Conservation (phyloP, 2,888 invertebrate genomes). For the Fabriciana adippe region DNA sequence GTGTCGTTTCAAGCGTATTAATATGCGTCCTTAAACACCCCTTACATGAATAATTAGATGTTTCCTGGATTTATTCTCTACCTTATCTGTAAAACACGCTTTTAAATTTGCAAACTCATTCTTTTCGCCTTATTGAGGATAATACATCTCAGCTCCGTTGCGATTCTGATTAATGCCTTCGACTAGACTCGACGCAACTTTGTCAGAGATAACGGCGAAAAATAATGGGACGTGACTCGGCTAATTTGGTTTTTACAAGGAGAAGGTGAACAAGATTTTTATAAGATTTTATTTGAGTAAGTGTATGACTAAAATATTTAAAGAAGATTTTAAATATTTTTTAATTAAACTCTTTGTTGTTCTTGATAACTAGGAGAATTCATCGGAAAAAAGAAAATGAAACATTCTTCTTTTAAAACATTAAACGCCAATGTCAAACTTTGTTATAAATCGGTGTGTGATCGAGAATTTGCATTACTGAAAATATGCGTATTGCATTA, state of each 20-base stretch:
- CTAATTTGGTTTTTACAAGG: constrained; percentile 65
- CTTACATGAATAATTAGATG: constrained; percentile 82
- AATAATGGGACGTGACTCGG: constrained; percentile 79
- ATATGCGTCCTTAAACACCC: constrained; percentile 76
- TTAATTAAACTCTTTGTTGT: neutral
- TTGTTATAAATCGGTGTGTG: neutral
- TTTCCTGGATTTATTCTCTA: constrained; percentile 70
- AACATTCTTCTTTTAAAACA: constrained; percentile 66
- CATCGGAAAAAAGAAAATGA: constrained; percentile 34
- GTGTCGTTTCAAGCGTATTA: constrained; percentile 62
- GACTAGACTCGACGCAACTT: constrained; percentile 72
- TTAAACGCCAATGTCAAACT: constrained; percentile 47
- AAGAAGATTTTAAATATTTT: constrained; percentile 17
- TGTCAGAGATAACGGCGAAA: constrained; percentile 77
- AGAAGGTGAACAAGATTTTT: constrained; percentile 30
- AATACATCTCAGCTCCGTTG: constrained; percentile 75
- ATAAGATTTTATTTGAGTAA: constrained; percentile 26
- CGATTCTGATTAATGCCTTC: constrained; percentile 79
- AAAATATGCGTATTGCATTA: constrained; percentile 30
- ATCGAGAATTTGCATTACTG: constrained; percentile 15
- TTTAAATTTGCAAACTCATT: constrained; percentile 80
- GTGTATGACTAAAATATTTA: constrained; percentile 19
- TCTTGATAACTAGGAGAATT: constrained; percentile 4
- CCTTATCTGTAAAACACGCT: constrained; percentile 78
- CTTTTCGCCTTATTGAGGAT: constrained; percentile 79